Base-by-base conservation (phyloP, 2,888 invertebrate species). In the Invenusta paracnida region DNA sequence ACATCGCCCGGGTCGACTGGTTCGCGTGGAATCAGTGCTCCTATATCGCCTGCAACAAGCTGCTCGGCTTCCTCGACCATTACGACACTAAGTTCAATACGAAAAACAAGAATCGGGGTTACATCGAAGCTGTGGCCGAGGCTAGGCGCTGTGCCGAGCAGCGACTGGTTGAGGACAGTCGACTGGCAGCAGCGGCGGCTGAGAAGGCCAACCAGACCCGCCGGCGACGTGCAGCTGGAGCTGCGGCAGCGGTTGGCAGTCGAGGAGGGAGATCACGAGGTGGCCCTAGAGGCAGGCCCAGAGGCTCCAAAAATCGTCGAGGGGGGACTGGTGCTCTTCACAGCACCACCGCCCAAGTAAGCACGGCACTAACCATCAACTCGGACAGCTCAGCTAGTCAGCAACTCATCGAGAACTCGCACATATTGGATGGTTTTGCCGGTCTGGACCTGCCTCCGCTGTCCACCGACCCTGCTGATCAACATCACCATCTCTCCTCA, bases 1-100 rank as follows among this genome's bases (percentile, higher is more conserved):
- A 13, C 82, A 82, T 30, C 27, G 82, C 82, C 23, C 11, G 31
- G 5, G 82, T 82, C n/a, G 29, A 30, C n/a, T 82, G 82, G 82
- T 82, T 82, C 23, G 31, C 29, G 2, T 82, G 82, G 82, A 30
- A 82, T 82, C 82, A 82, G 29, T 30, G 29, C n/a, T 82, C 82
- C 1, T 82, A 30, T 25, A 82, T 82, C 2, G 5, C 82, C 25
- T 82, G 82, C 82, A 30, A 82, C 27, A 82, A 82, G 27, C 29
- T 82, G 30, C 5, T 82, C 2, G 30, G 31, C 23, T 82, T 82
- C 2, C 23, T 82, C 25, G 82, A 82, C 31, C 82, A 85, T 25
- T 85, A 30, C 23, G 81, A 85, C n/a, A 81, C 73, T n/a, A 85
- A 85, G 30, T 85, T 81, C 27, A 84, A 67, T 67, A 84, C 84